Evolutionary conservation across 2,888 invertebrate species (phyloP).

Genomic region (Tetropium fuscum): DNA sequence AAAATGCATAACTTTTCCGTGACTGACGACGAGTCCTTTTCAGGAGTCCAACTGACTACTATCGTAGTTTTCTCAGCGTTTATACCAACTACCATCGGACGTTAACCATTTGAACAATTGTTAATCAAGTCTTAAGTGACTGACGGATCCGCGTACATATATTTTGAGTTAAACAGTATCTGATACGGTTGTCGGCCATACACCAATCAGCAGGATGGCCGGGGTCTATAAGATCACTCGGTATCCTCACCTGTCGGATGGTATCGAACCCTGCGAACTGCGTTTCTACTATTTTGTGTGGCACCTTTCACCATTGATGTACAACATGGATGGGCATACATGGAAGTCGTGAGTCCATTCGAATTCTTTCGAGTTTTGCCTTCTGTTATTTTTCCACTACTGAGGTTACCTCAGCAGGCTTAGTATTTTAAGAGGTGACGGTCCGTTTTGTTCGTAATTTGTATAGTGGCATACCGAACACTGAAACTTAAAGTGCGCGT

Average conservation of each 20-base stretch:
- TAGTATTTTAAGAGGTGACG: conserved; percentile 19
- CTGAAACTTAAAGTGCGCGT: conserved; percentile 6
- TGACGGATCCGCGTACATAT: conserved; percentile 46
- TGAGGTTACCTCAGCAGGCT: conserved; percentile 12
- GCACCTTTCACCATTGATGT: conserved; percentile 61
- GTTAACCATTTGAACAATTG: conserved; percentile 38
- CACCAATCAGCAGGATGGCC: conserved; percentile 49
- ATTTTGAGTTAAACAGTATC: conserved; percentile 54
- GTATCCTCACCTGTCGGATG: conserved; percentile 54
- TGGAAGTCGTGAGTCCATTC: conserved; percentile 55
- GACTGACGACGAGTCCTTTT: conserved; percentile 31
- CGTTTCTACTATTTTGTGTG: conserved; percentile 59
- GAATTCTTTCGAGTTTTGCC: conserved; percentile 43
- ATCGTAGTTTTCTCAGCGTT: conserved; percentile 30
- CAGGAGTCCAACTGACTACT: conserved; percentile 22
- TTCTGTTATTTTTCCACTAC: conserved; percentile 33
- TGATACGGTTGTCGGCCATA: conserved; percentile 56
- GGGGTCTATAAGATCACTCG: conserved; percentile 45
- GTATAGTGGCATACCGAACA: conserved; percentile 20
- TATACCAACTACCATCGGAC: conserved; percentile 33
- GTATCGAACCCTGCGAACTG: conserved; percentile 47
- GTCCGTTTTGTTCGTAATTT: conserved; percentile 32
- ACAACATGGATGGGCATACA: conserved; percentile 57
- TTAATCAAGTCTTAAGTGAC: conserved; percentile 55
- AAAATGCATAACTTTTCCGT: conserved; percentile 37